These are phyloP conservation scores for Heliconius hewitsoni DNA, from an alignment of 1,140 invertebrate genomes.

Conservation along the genomic window DNA sequence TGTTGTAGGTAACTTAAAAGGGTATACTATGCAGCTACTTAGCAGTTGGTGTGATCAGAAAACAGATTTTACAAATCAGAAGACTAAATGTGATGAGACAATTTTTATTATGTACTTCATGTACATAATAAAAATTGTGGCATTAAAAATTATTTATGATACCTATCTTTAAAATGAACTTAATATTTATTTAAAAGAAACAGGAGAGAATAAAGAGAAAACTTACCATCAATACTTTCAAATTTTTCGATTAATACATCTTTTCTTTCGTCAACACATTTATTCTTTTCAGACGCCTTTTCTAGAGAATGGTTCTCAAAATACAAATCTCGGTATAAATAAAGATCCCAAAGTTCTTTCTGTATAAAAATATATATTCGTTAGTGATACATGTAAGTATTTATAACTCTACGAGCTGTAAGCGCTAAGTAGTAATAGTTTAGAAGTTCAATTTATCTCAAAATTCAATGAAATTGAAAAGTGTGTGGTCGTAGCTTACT, in stretches of 20 bases:
- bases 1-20: too few relatives aligned
- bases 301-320: constrained; percentile 88
- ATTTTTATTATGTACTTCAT: too few relatives aligned
- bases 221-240: constrained; percentile 85
- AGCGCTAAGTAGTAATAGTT: background rate
- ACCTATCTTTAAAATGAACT: background rate
- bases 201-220: background rate
- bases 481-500: constrained; percentile 18
- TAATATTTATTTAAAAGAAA: background rate
- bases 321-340: constrained; percentile 88
- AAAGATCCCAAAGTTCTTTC: constrained; percentile 86
- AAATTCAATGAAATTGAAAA: background rate
- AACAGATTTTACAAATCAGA: too few relatives aligned
- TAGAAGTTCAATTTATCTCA: background rate
- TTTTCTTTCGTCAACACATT: constrained; percentile 86
- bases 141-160: background rate
- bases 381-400: background rate
- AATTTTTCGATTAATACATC: constrained; percentile 84
- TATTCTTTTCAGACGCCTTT: constrained; percentile 85
- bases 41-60: too few relatives aligned
- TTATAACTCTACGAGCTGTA: background rate
- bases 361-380: constrained; percentile 44
- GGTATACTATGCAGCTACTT: too few relatives aligned
- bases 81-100: too few relatives aligned
- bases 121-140: too few relatives aligned